A percentile compares a stretch with the other conserved stretches of the same genome.
Conservation (phyloP, 2,113 vertebrate species). For the Prionailurus bengalensis region DNA sequence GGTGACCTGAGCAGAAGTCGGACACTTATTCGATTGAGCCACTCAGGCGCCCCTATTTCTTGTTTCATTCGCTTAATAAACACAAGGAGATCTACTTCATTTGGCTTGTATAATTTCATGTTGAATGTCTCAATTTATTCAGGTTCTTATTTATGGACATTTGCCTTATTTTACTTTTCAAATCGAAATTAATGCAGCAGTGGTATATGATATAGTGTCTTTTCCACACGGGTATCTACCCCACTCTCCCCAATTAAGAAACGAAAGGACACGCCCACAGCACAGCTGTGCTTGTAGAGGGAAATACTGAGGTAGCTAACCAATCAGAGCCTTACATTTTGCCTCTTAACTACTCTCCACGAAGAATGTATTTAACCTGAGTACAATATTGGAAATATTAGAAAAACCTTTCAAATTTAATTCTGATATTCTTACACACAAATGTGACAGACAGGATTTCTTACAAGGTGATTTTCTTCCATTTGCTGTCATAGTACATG, state of each 20-base stretch:
- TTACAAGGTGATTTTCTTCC: background rate
- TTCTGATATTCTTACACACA: background rate
- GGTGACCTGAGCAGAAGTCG: no score
- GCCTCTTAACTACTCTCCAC: background rate
- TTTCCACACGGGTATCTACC: background rate
- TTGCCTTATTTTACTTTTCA: constrained; percentile 44
- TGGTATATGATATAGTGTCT: background rate
- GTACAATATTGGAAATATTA: constrained; percentile 28
- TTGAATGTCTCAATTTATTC: background rate
- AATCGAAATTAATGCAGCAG: constrained; percentile 13
- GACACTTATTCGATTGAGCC: no score
- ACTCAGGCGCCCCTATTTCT: background rate
- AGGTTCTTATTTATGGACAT: background rate
- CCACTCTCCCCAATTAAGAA: background rate
- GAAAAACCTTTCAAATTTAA: constrained; percentile 41
- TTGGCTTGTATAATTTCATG: background rate
- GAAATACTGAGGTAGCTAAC: background rate
- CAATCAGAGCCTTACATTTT: constrained; percentile 4
- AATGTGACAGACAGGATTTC: background rate
- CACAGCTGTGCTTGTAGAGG: background rate
- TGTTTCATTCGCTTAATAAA: background rate
- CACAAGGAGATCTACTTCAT: background rate
- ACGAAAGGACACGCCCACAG: background rate
- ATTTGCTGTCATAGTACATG: background rate
- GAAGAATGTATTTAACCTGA: background rate